phyloP scores from a whole-genome alignment of 2,888 invertebrate genomes.

The Furcula furcula region DNA sequence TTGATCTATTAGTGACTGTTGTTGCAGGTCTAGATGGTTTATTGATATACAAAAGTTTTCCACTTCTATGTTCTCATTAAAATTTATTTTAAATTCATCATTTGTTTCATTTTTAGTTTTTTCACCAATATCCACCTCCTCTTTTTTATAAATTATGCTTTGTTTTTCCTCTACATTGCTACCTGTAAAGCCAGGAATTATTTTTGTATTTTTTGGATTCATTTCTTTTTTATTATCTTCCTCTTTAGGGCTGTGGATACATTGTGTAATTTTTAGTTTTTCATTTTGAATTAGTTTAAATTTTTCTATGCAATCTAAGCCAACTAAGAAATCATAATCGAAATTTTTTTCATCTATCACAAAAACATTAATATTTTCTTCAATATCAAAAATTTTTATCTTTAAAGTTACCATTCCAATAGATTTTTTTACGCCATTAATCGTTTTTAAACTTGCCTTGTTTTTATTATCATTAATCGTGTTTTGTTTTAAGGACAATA shows the following conservation, averaged over 20 bases:
- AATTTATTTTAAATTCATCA: slow-evolving; percentile 8
- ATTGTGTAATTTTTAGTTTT: slow-evolving; percentile 7
- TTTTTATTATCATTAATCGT: slow-evolving; percentile 2
- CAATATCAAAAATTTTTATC: slow-evolving; percentile 19
- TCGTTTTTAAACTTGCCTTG: slow-evolving; percentile 14
- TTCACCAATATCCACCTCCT: slow-evolving; percentile 1
- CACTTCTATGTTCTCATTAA: slow-evolving; percentile 18
- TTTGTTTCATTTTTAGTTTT: not conserved
- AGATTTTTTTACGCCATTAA: slow-evolving; percentile 7
- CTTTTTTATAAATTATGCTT: not conserved
- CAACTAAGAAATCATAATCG: not conserved
- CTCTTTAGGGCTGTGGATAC: too few relatives aligned
- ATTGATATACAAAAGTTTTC: slow-evolving; percentile 13
- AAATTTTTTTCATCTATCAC: slow-evolving; percentile 11
- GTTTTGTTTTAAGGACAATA: slow-evolving; percentile 12
- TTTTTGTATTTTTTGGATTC: too few relatives aligned
- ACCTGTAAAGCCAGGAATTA: too few relatives aligned
- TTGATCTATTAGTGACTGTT: slow-evolving; percentile 13
- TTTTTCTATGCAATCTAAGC: slow-evolving; percentile 2
- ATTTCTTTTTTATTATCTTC: too few relatives aligned
- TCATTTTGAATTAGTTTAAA: slow-evolving; percentile 18
- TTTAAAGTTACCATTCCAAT: slow-evolving; percentile 12
- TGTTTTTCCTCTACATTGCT: not conserved
- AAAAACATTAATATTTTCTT: slow-evolving; percentile 16
- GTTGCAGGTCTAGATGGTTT: slow-evolving; percentile 10